Base-by-base conservation (phyloP, 1,140 invertebrate species). In the Wasmannia auropunctata region DNA sequence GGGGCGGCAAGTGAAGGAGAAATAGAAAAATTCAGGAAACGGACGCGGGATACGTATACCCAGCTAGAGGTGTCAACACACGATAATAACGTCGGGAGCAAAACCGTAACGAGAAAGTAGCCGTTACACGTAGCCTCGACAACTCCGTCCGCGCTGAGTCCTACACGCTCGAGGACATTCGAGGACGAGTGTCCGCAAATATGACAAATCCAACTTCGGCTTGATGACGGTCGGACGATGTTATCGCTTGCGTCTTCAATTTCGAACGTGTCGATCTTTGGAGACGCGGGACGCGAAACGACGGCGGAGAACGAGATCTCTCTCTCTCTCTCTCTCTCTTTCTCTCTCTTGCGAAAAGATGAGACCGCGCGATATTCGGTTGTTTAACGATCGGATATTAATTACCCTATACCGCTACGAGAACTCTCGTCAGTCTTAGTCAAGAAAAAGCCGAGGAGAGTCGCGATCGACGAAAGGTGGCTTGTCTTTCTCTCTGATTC, bases 11-110 rank as follows among this genome's bases (percentile, higher is more conserved):
- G n/a, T n/a, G 19, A 62, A 34, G 7, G 34, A 40, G 28, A 43
- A 58, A 79, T 67, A 80, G 60, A 63, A 79, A 85, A 79, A 31
- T 85, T 62, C 14, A 7, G 43, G 34, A 14, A 62, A 25, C n/a
- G n/a, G n/a, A n/a, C 54, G 22, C 34, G 22, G 22, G 58, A 4
- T n/a, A 51, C 11, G 22, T 76, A 79, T 54, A 77, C 11, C 72
- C n/a, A n/a, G 56, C 22, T 40, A 79, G 51, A 49, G 28, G 43
- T 67, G 46, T 85, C 74, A 75, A 79, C 60, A 67, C 60, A 54
- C 83, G 74, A 79, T 65, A 67, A 79, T 43, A 79, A 85, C 46
- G 49, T 16, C 58, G 19, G 46, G 58, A 63, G 60, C 14, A 51
- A 31, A 70, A 56, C 49, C 37, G 79, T 58, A 43, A n/a, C 37